Percentiles rank a stretch among this genome's conserved stretches.
phyloP scores from a whole-genome alignment of 2,888 invertebrate genomes.

The Acanthosepion esculentum region DNA sequence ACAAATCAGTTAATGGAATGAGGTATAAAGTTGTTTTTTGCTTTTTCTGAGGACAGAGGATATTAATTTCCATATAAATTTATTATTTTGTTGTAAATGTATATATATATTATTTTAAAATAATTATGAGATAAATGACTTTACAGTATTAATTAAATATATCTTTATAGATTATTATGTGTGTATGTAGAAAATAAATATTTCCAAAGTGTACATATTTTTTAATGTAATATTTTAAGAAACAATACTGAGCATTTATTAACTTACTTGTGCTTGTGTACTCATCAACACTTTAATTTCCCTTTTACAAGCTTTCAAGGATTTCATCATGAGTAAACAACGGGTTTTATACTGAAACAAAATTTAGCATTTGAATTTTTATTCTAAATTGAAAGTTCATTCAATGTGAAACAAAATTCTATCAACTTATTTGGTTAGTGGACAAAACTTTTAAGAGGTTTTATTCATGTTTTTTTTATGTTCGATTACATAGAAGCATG shows the following conservation, averaged over 20 bases:
- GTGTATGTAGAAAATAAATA: too few species aligned
- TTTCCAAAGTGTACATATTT: not conserved
- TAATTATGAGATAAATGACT: too few species aligned
- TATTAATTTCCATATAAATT: not conserved
- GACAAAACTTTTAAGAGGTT: not conserved
- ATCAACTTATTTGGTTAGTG: not conserved
- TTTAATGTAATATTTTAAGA: not conserved
- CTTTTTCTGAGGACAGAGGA: too few species aligned
- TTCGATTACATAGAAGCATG: not conserved
- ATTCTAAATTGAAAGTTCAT: not conserved
- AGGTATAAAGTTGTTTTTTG: not conserved
- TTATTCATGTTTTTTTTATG: not conserved
- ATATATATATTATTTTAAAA: too few species aligned
- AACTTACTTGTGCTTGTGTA: conserved; percentile 66
- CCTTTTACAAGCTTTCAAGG: conserved; percentile 74
- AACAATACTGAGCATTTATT: not conserved
- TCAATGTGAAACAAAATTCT: not conserved
- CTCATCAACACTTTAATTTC: conserved; percentile 74
- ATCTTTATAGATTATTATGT: too few species aligned
- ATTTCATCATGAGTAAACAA: conserved; percentile 80
- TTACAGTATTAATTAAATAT: too few species aligned
- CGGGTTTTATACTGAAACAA: conserved; percentile 78
- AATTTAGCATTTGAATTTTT: conserved; percentile 15
- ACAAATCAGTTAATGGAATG: not conserved
- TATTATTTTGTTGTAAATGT: too few species aligned